These are phyloP conservation scores for Papilio gigon DNA, from an alignment of 2,888 invertebrate species.

Conservation along the genomic window DNA sequence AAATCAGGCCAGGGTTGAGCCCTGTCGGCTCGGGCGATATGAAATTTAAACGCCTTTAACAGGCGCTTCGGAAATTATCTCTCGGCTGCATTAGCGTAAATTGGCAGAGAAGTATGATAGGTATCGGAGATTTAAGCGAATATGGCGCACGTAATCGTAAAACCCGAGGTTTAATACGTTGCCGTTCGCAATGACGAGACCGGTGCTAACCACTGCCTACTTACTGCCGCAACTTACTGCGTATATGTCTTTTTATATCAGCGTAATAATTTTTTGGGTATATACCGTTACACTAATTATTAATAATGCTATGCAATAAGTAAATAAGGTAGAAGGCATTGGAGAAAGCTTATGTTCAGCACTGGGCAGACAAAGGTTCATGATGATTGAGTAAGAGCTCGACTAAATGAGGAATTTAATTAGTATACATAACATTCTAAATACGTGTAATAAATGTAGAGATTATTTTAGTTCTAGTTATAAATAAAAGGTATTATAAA, in stretches of 20 bases:
- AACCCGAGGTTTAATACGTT: conserved; percentile 22
- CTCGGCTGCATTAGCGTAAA: conserved; percentile 25
- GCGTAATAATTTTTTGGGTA: too few species aligned
- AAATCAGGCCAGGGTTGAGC: conserved; percentile 17
- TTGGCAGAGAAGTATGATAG: conserved; percentile 33
- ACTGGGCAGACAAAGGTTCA: too few species aligned
- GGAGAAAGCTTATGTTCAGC: too few species aligned
- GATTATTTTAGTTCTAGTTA: not conserved
- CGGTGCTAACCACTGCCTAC: conserved; percentile 22
- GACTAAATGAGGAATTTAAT: too few species aligned
- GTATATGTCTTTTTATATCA: too few species aligned
- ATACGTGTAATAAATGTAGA: not conserved
- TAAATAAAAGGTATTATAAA: conserved; percentile 14
- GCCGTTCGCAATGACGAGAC: conserved; percentile 19
- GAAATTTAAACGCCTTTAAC: conserved; percentile 30
- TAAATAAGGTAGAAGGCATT: too few species aligned
- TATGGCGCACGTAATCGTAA: conserved; percentile 34
- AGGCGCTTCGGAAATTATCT: conserved; percentile 28
- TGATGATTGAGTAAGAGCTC: too few species aligned
- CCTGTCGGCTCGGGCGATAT: conserved; percentile 18
- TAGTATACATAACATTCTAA: too few species aligned
- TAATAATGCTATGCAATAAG: too few species aligned
- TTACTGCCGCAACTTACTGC: not conserved
- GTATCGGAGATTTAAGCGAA: conserved; percentile 30
- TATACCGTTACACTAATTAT: too few species aligned